These are phyloP conservation scores for Chrysolina oricalcia DNA, from an alignment of 2,888 invertebrate species.

Conservation along the genomic window DNA sequence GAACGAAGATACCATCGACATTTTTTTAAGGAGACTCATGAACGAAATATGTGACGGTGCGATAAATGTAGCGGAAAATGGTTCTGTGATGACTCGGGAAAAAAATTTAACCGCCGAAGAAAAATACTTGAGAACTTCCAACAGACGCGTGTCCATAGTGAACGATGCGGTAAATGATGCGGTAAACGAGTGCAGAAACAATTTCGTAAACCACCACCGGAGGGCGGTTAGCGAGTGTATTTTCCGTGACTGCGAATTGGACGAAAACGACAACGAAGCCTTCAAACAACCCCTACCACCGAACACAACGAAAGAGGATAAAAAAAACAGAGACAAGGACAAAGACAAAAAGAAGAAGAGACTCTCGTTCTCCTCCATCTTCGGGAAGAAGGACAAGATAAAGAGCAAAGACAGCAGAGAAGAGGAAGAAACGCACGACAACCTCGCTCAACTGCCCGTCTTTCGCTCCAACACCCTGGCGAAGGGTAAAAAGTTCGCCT, in stretches of 20 bases:
- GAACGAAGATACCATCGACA: constrained; percentile 42
- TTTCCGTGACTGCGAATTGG: constrained; percentile 35
- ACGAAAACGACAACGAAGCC: constrained; percentile 58
- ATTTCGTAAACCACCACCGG: constrained; percentile 50
- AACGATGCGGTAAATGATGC: constrained; percentile 57
- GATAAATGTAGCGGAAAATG: constrained; percentile 30
- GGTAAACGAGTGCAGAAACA: constrained; percentile 53
- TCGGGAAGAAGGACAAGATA: constrained; percentile 59
- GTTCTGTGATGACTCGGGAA: constrained; percentile 54
- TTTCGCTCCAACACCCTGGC: constrained; percentile 53
- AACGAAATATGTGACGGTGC: constrained; percentile 57
- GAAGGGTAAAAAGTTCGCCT: constrained; percentile 60
- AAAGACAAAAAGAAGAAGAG: constrained; percentile 61
- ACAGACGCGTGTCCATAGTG: constrained; percentile 57
- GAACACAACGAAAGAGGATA: constrained; percentile 26
- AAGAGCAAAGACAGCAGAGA: constrained; percentile 58
- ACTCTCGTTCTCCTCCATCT: constrained; percentile 61
- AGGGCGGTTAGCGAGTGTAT: constrained; percentile 42
- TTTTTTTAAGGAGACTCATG: constrained; percentile 52
- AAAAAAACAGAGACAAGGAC: constrained; percentile 53
- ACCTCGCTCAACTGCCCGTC: constrained; percentile 57
- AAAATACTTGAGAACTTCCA: constrained; percentile 47
- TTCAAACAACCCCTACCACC: constrained; percentile 28
- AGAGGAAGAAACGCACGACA: constrained; percentile 62
- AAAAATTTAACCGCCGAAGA: constrained; percentile 53